Percentiles rank a stretch among this genome's conserved stretches.
These are phyloP conservation scores for Anguilla pacifica DNA, from an alignment of 2,797 vertebrate genomes.

Conservation along the genomic window DNA sequence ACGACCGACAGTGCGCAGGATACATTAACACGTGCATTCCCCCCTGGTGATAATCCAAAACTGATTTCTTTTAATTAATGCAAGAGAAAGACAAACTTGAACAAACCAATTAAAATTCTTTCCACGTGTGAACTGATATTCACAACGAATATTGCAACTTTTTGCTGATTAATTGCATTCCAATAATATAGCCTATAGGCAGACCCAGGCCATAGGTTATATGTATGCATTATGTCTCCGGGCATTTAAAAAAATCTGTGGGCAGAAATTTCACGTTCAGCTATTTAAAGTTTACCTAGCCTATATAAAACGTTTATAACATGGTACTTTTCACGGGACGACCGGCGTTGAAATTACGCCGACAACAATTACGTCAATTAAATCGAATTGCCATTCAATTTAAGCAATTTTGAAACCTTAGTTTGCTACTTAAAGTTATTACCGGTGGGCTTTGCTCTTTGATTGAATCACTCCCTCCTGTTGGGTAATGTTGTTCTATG, in stretches of 20 bases:
- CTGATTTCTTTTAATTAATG: neutral
- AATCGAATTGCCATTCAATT: conserved; percentile 5
- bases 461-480: conserved; percentile 7
- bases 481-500: neutral
- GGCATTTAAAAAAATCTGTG: neutral
- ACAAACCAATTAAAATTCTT: neutral
- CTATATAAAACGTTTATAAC: neutral
- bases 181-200: neutral
- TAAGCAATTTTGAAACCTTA: neutral
- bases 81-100: neutral
- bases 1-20: neutral
- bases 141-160: neutral
- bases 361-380: neutral
- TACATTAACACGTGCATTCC: conserved; percentile 16
- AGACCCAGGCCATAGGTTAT: neutral
- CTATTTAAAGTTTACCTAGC: neutral
- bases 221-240: neutral
- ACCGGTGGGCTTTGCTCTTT: neutral
- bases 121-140: neutral
- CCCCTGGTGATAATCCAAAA: conserved; percentile 4
- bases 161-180: neutral
- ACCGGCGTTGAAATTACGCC: neutral
- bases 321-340: neutral
- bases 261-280: neutral
- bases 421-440: neutral